Evolutionary conservation across 2,113 vertebrate species (phyloP).

Genomic region (Collichthys lucidus): DNA sequence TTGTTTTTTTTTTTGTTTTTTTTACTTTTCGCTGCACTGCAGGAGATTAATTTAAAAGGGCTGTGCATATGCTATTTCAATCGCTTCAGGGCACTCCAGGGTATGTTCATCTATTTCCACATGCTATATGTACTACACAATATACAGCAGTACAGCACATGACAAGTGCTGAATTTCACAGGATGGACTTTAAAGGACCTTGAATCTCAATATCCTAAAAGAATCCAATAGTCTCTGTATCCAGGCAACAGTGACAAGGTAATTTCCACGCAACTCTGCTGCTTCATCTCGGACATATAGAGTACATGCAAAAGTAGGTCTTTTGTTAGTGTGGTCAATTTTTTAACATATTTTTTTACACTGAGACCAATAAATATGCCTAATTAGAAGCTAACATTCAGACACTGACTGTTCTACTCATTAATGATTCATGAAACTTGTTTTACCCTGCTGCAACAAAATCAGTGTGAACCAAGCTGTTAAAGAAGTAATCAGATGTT

Average conservation of each 20-base stretch:
- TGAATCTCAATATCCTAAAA: constrained; percentile 49
- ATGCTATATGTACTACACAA: constrained; percentile 1
- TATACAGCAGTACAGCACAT: constrained; percentile 21
- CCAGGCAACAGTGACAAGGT: constrained; percentile 70
- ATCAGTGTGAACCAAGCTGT: constrained; percentile 10
- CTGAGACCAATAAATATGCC: constrained; percentile 23
- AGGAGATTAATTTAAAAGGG: constrained; percentile 22
- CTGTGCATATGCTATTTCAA: neutral
- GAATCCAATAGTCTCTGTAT: constrained; percentile 50
- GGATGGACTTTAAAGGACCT: constrained; percentile 48
- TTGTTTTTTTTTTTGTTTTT: constrained; percentile 5
- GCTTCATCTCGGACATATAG: constrained; percentile 41
- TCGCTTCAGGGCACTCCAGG: constrained; percentile 4
- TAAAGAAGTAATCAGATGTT: constrained; percentile 32
- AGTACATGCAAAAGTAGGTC: constrained; percentile 2
- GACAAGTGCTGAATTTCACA: constrained; percentile 36
- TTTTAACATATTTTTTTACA: constrained; percentile 37
- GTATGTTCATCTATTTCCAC: constrained; percentile 10
- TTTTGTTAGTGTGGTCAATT: constrained; percentile 30
- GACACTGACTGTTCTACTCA: constrained; percentile 19
- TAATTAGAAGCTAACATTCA: constrained; percentile 24
- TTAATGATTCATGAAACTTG: constrained; percentile 37
- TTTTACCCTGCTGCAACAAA: constrained; percentile 22
- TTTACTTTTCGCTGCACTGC: constrained; percentile 5
- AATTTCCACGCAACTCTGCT: constrained; percentile 48